These are phyloP conservation scores for Actinostola sp. DNA, from an alignment of 92 coral and sea anemone genomes.

Conservation along the genomic window DNA sequence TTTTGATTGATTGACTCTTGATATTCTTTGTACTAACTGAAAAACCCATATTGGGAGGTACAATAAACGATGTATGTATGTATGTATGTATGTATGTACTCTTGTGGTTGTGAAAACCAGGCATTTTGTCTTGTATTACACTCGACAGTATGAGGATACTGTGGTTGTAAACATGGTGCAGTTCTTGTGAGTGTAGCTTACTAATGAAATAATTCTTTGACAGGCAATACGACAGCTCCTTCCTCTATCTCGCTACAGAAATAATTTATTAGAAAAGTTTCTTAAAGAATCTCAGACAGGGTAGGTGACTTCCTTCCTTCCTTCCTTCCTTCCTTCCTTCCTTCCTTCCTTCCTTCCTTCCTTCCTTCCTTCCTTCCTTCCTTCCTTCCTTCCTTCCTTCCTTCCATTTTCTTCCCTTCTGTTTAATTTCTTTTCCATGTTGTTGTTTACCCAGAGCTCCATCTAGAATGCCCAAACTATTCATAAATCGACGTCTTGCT, in stretches of 20 bases:
- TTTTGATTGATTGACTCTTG: too few relatives aligned
- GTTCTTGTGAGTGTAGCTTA: background rate
- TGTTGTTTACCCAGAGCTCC: conserved; percentile 42
- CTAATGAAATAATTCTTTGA: background rate
- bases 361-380: conserved; percentile 5
- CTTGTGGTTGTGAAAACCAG: too few relatives aligned
- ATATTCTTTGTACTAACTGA: too few relatives aligned
- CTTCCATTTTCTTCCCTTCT: conserved; percentile 2
- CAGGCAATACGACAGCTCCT: conserved; percentile 91
- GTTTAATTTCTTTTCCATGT: background rate
- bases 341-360: background rate
- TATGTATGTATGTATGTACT: too few relatives aligned
- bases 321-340: background rate
- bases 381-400: background rate
- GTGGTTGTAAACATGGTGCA: too few relatives aligned
- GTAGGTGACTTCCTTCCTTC: conserved; percentile 23
- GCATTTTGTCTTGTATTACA: too few relatives aligned
- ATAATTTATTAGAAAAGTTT: conserved; percentile 83
- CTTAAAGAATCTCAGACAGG: conserved; percentile 89
- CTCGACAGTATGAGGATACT: too few relatives aligned
- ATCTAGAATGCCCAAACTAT: conserved; percentile 86
- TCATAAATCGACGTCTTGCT: conserved; percentile 90
- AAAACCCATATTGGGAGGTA: too few relatives aligned
- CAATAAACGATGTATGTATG: too few relatives aligned
- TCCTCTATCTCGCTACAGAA: conserved; percentile 90